Evolutionary conservation across 2,888 invertebrate species (phyloP).

Genomic region (Thereva unica): DNA sequence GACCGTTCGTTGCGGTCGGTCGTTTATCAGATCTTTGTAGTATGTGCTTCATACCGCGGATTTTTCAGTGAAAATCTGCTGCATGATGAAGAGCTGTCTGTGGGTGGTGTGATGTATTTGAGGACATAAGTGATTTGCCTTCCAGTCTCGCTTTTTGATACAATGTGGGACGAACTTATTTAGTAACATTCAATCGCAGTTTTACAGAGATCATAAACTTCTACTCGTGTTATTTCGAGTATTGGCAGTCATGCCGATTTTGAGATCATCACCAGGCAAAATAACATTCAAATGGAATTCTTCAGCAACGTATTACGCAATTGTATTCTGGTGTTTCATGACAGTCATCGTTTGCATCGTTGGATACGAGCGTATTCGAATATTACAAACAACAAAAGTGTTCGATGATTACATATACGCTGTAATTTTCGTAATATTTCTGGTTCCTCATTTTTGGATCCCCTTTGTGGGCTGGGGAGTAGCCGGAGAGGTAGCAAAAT

Average conservation of each 20-base stretch:
- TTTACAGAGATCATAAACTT: slow-evolving; percentile 70
- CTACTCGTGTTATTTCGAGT: slow-evolving; percentile 65
- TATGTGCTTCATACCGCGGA: too few species aligned
- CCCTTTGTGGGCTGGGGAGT: slow-evolving; percentile 72
- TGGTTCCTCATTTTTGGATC: slow-evolving; percentile 72
- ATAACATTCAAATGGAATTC: slow-evolving; percentile 70
- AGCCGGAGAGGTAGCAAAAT: slow-evolving; percentile 68
- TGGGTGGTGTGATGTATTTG: too few species aligned
- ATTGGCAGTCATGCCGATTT: slow-evolving; percentile 70
- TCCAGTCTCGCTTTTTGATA: too few species aligned
- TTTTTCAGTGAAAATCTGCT: too few species aligned
- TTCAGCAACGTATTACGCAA: slow-evolving; percentile 66
- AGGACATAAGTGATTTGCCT: too few species aligned
- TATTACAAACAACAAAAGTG: slow-evolving; percentile 64
- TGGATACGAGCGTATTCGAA: slow-evolving; percentile 66
- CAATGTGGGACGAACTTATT: too few species aligned
- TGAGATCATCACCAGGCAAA: slow-evolving; percentile 61
- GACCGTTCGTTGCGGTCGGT: too few species aligned
- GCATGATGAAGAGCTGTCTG: too few species aligned
- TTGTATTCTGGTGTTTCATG: slow-evolving; percentile 65
- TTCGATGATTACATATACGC: slow-evolving; percentile 75
- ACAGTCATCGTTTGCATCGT: slow-evolving; percentile 65
- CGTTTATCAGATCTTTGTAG: too few species aligned
- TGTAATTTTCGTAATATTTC: slow-evolving; percentile 67
- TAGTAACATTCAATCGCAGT: slow-evolving; percentile 48